phyloP scores from a whole-genome alignment of 1,140 invertebrate species.

The Drosophila setifemur region DNA sequence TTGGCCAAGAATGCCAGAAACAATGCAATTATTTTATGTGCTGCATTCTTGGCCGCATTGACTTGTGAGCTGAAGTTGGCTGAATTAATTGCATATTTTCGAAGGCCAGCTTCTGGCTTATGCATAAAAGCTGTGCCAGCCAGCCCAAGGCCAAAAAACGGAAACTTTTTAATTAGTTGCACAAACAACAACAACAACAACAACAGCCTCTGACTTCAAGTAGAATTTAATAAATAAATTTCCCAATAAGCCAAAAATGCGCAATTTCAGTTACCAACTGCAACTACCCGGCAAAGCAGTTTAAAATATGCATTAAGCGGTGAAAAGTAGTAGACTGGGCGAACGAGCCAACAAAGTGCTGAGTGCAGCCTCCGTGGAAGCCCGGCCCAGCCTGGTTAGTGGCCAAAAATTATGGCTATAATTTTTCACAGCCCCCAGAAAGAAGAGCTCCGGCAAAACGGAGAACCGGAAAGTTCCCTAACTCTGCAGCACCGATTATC shows the following conservation, averaged over 20 bases:
- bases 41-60: slow-evolving; percentile 42
- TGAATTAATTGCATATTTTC: slow-evolving; percentile 74
- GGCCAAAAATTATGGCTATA: slow-evolving; percentile 74
- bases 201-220: slow-evolving; percentile 19
- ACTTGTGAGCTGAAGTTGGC: slow-evolving; percentile 28
- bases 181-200: slow-evolving; percentile 46
- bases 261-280: slow-evolving; percentile 26
- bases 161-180: slow-evolving; percentile 73
- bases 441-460: background rate
- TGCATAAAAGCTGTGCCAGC: slow-evolving; percentile 30
- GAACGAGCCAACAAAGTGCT: slow-evolving; percentile 5
- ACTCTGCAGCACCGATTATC: slow-evolving; percentile 44
- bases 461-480: slow-evolving; percentile 7
- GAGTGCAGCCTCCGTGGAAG: slow-evolving; percentile 32
- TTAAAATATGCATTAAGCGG: slow-evolving; percentile 76
- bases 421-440: slow-evolving; percentile 62
- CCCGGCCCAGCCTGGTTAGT: slow-evolving; percentile 61
- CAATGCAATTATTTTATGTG: slow-evolving; percentile 68
- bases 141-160: slow-evolving; percentile 22
- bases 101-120: slow-evolving; percentile 38
- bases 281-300: slow-evolving; percentile 36
- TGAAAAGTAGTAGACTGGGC: slow-evolving; percentile 45
- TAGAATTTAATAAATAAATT: slow-evolving; percentile 79
- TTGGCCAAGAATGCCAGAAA: slow-evolving; percentile 48
- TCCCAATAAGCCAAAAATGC: slow-evolving; percentile 75